Percentiles rank a stretch among this genome's conserved stretches.
phyloP scores from a whole-genome alignment of 2,888 invertebrate genomes.

The Drosophila birchii region DNA sequence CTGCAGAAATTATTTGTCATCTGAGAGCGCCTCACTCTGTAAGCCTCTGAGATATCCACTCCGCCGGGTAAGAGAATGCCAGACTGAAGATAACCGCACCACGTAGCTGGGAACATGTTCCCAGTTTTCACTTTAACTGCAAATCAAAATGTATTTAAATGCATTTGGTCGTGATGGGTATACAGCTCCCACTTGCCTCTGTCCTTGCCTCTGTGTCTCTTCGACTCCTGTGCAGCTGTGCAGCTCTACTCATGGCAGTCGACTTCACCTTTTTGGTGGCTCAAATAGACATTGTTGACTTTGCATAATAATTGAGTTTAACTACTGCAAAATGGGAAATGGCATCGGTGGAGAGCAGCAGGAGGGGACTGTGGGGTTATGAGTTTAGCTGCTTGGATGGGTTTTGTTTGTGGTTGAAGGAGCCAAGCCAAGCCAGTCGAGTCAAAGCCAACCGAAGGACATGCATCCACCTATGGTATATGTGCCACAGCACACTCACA shows the following conservation, averaged over 20 bases:
- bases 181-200: slow-evolving; percentile 28
- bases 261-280: slow-evolving; percentile 60
- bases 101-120: slow-evolving; percentile 63
- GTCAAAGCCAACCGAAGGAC: slow-evolving; percentile 61
- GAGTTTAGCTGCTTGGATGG: slow-evolving; percentile 73
- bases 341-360: slow-evolving; percentile 4
- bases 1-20: slow-evolving; percentile 79
- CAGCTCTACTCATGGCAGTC: slow-evolving; percentile 14
- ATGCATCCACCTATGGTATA: slow-evolving; percentile 39
- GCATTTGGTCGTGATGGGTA: slow-evolving; percentile 63
- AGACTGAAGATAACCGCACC: slow-evolving; percentile 39
- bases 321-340: slow-evolving; percentile 68
- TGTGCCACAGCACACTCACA: not conserved
- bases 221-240: not conserved
- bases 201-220: slow-evolving; percentile 9
- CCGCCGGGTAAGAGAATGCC: slow-evolving; percentile 10
- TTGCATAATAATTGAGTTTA: slow-evolving; percentile 80
- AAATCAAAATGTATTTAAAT: slow-evolving; percentile 80
- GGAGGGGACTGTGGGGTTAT: slow-evolving; percentile 29
- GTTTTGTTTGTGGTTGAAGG: slow-evolving; percentile 66
- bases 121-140: slow-evolving; percentile 68
- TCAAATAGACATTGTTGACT: slow-evolving; percentile 79
- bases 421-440: slow-evolving; percentile 37
- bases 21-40: slow-evolving; percentile 15
- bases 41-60: slow-evolving; percentile 17